A percentile compares a stretch with the other conserved stretches of the same genome.
Evolutionary conservation across 2,888 invertebrate genomes (phyloP).

Genomic region (Amphipoea oculea): DNA sequence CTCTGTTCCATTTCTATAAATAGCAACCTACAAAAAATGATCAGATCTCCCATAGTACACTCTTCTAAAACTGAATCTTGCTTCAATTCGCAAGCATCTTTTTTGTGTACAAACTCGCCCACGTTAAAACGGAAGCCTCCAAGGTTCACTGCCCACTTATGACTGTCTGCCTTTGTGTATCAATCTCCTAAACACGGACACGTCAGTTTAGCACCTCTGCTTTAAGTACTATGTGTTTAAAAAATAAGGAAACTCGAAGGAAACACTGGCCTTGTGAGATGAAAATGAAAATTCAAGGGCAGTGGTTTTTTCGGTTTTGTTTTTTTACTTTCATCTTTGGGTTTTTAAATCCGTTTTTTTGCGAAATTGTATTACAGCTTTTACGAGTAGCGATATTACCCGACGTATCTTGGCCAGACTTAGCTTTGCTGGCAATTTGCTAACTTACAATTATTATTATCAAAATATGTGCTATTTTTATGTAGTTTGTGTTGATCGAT

Average conservation of each 20-base stretch:
- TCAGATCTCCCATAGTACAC: slow-evolving; percentile 6
- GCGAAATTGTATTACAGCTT: background rate
- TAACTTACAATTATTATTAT: background rate
- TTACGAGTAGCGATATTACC: background rate
- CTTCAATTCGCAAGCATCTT: slow-evolving; percentile 36
- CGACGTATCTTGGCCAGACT: background rate
- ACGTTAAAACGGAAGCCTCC: slow-evolving; percentile 75
- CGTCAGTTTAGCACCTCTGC: slow-evolving; percentile 63
- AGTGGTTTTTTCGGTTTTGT: background rate
- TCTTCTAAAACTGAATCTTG: slow-evolving; percentile 21
- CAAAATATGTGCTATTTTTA: background rate
- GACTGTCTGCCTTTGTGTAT: slow-evolving; percentile 64
- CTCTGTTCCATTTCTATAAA: slow-evolving; percentile 24
- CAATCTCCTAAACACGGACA: slow-evolving; percentile 63
- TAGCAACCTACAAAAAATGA: slow-evolving; percentile 5
- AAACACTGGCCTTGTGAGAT: slow-evolving; percentile 49
- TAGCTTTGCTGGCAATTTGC: background rate
- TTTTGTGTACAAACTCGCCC: slow-evolving; percentile 48
- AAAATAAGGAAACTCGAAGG: slow-evolving; percentile 56
- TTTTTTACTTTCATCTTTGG: slow-evolving; percentile 8
- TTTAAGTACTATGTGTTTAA: slow-evolving; percentile 28
- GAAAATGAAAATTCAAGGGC: slow-evolving; percentile 41
- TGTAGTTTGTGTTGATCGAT: background rate
- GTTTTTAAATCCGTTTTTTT: background rate
- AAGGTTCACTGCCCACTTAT: slow-evolving; percentile 76